These are phyloP conservation scores for Alcis repandata DNA, from an alignment of 2,888 invertebrate genomes.

Conservation along the genomic window DNA sequence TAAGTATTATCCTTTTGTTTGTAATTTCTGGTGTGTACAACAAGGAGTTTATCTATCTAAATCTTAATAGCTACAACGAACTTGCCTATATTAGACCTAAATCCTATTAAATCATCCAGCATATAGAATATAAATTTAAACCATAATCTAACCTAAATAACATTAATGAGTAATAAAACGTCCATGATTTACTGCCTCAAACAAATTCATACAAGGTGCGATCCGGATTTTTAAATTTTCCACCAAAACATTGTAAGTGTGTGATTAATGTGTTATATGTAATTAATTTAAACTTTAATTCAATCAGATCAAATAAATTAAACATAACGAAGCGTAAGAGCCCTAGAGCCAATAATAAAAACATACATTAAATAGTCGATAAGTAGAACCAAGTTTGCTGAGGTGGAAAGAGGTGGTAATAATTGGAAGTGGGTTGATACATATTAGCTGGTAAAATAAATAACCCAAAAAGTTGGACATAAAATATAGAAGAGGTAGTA, in stretches of 20 bases:
- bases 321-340: neutral
- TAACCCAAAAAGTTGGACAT: no score
- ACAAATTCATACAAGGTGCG: neutral
- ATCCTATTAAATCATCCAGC: neutral
- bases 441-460: no score
- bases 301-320: slow-evolving; percentile 17
- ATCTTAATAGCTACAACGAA: no score
- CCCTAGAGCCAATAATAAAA: no score
- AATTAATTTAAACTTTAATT: slow-evolving; percentile 2
- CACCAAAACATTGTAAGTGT: neutral
- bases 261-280: neutral
- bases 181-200: slow-evolving; percentile 1
- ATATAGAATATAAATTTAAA: neutral
- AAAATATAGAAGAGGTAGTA: no score
- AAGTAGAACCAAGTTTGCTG: no score
- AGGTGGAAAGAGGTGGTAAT: no score
- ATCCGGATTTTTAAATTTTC: slow-evolving; percentile 12
- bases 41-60: no score
- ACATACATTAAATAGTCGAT: neutral
- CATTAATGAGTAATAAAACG: slow-evolving; percentile 16
- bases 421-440: no score
- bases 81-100: neutral
- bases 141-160: neutral
- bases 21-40: no score
- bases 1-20: no score